Base-by-base conservation (phyloP, 2,113 vertebrate species). In the Menidia beryllina region DNA sequence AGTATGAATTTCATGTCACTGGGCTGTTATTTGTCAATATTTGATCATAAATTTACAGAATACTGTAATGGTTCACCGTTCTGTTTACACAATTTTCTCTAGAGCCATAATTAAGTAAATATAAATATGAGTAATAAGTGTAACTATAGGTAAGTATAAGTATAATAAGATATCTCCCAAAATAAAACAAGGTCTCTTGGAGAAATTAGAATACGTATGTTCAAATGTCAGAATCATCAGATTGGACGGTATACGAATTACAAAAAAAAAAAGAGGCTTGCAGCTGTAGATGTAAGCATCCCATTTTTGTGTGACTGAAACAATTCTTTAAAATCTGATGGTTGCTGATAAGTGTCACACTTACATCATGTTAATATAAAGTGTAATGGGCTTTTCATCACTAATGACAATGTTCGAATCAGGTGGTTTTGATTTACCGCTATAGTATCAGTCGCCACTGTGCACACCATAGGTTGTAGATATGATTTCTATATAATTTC, bases 401-500 rank as follows among this genome's bases (percentile, higher is more conserved):
- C 6, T 34, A 23, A 13, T 39, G 30, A 34, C 30, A 34, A 34
- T 34, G 10, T 34, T 34, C 30, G 10, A 34, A 34, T 34, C 30
- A 10, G 30, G 30, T 34, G 30, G 1, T 8, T 8, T 34, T 8
- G 30, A 3, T 60, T 30, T 48, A 20, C 55, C 25, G 55, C 56
- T 59, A 41, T 26, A 51, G 48, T 15, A 25, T 45, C 10, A 34
- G 11, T 20, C 26, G 19, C 36, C 21, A n/a, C 25, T 19, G 20
- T 20, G 49, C 20, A 5, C 0, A 38, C 5, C 49, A 47, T n/a
- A 73, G 0, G 39, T 47, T 23, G 15, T 27, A 8, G 38, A 1
- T 55, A 10, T 48, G 36, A 26, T 80, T 56, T 74, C 25, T 67
- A 36, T 69, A 69, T 69, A 23, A 30, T 47, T 61, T 36, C 36